Conservation (phyloP, 2,797 vertebrate species). For the Valencia hispanica region DNA sequence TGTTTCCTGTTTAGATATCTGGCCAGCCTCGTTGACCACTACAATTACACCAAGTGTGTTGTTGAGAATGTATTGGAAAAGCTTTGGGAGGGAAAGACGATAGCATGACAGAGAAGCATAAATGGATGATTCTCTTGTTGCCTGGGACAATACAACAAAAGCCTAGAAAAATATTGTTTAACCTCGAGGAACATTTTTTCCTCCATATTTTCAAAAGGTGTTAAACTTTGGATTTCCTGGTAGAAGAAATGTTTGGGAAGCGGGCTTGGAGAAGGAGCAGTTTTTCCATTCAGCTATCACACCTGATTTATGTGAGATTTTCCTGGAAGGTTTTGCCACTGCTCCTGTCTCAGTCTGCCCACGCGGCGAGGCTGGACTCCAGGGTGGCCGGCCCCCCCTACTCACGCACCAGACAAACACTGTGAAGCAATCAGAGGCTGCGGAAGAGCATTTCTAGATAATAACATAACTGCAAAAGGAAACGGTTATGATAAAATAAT, state of each 20-base stretch:
- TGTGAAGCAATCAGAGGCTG: slow-evolving; percentile 64
- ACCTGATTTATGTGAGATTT: slow-evolving; percentile 84
- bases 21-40: slow-evolving; percentile 57
- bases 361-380: slow-evolving; percentile 44
- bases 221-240: slow-evolving; percentile 58
- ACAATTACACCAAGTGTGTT: slow-evolving; percentile 66
- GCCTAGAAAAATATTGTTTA: slow-evolving; percentile 57
- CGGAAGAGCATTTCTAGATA: slow-evolving; percentile 68
- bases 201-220: slow-evolving; percentile 56
- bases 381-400: slow-evolving; percentile 57
- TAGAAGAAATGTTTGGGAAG: slow-evolving; percentile 70
- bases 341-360: slow-evolving; percentile 59
- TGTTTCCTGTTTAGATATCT: slow-evolving; percentile 72
- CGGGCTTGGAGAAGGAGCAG: slow-evolving; percentile 63
- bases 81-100: slow-evolving; percentile 40
- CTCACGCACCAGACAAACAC: slow-evolving; percentile 73
- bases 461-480: slow-evolving; percentile 73
- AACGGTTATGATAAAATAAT: slow-evolving; percentile 80
- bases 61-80: slow-evolving; percentile 67
- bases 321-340: slow-evolving; percentile 78
- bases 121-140: slow-evolving; percentile 64
- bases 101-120: slow-evolving; percentile 59
- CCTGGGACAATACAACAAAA: slow-evolving; percentile 68
- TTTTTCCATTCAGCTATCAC: slow-evolving; percentile 76
- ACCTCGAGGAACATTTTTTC: slow-evolving; percentile 22